A percentile compares a stretch with the other conserved stretches of the same genome.
These are phyloP conservation scores for Aurelia sp. DNA, from an alignment of 30 jellyfish, hydroid and myxozoan genomes.

Conservation along the genomic window DNA sequence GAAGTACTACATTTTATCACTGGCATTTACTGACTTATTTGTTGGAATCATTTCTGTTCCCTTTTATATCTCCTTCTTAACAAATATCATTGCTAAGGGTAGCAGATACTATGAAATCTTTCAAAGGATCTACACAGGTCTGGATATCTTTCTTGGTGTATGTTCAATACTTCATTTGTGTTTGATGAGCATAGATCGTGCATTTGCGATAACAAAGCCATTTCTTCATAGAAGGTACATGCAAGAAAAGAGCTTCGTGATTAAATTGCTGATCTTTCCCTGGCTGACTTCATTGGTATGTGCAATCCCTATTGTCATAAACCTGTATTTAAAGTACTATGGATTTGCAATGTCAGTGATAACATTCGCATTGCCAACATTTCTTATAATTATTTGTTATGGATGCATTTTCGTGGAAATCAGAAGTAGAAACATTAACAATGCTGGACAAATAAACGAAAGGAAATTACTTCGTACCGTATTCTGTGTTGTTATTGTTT, in stretches of 20 bases:
- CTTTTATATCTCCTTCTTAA: too few relatives aligned
- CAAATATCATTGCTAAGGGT: background rate
- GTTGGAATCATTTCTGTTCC: conserved; percentile 17
- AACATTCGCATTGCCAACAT: background rate
- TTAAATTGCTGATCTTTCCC: background rate
- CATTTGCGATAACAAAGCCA: background rate
- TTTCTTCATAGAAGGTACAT: background rate
- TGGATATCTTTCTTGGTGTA: background rate
- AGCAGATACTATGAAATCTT: background rate
- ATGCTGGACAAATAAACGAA: background rate
- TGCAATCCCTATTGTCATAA: background rate
- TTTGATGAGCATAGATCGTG: conserved; percentile 7
- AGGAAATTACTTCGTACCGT: background rate
- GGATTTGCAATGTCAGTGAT: background rate
- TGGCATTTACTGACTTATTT: conserved; percentile 35
- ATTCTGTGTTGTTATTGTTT: background rate
- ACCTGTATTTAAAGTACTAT: background rate
- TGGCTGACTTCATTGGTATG: background rate
- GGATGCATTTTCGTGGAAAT: background rate
- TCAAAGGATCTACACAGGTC: background rate
- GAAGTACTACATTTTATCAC: conserved; percentile 14
- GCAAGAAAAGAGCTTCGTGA: background rate
- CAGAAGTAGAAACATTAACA: background rate
- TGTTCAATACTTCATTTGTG: background rate
- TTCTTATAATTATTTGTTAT: background rate